Evolutionary conservation across 1,140 invertebrate genomes (phyloP).

Genomic region (Nebria ingens): DNA sequence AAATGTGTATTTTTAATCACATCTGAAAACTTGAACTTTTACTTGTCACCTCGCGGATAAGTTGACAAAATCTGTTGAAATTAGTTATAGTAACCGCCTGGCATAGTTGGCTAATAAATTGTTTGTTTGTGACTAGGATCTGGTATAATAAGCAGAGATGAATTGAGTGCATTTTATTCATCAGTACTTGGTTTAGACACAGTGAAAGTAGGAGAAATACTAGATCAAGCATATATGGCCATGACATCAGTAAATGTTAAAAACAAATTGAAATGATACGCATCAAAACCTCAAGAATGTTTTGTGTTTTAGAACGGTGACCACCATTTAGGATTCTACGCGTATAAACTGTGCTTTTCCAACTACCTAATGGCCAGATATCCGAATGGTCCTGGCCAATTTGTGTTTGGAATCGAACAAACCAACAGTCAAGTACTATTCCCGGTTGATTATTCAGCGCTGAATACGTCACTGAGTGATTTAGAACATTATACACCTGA

Average conservation of each 20-base stretch:
- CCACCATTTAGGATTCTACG: slow-evolving; percentile 46
- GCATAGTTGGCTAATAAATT: too few species aligned
- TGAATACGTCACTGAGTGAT: slow-evolving; percentile 55
- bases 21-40: too few species aligned
- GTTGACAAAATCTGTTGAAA: too few species aligned
- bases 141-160: slow-evolving; percentile 50
- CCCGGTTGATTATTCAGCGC: slow-evolving; percentile 61
- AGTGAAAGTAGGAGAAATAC: slow-evolving; percentile 47
- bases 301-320: slow-evolving; percentile 48
- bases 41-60: too few species aligned
- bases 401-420: slow-evolving; percentile 51
- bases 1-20: too few species aligned
- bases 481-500: slow-evolving; percentile 57
- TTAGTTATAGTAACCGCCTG: too few species aligned
- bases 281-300: too few species aligned
- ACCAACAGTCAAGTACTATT: slow-evolving; percentile 40
- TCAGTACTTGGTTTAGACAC: slow-evolving; percentile 53
- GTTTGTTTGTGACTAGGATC: slow-evolving; percentile 33
- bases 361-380: slow-evolving; percentile 60
- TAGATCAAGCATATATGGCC: slow-evolving; percentile 52
- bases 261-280: not conserved
- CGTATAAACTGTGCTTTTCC: slow-evolving; percentile 56
- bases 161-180: slow-evolving; percentile 53
- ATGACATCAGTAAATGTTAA: slow-evolving; percentile 53
- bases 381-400: slow-evolving; percentile 62